Evolutionary conservation across 1,140 invertebrate species (phyloP), one percentile per base, ranked within the genome.

Genomic region (Neodiprion pinetum): DNA sequence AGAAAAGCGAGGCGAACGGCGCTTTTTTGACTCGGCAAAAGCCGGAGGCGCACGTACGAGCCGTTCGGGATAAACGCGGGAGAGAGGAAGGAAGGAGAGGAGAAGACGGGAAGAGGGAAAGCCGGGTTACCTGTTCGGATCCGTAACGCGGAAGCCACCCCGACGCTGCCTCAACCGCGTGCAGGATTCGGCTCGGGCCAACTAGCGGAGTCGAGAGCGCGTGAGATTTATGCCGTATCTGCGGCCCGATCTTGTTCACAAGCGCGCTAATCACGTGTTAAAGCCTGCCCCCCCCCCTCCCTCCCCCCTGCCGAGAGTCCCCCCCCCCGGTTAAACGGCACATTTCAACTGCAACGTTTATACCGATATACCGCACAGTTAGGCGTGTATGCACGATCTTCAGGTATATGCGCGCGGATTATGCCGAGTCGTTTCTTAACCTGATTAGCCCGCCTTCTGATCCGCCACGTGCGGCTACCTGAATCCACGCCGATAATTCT

Each of bases 261-360:
- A 80, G 80, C 74, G 69, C 78, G 78, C 75, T 80, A 80, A 83
- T 79, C 78, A 78, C 74, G 78, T 79, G 79, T 77, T 75, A 77
- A 81, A 78, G 73, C 71, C 48, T 61, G 71, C 67, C 71, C 70
- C 21, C 21, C 2, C n/a, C 10, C 17, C 17, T 14, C 50, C 50
- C 1, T 21, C 17, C 17, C 17, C 50, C 50, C 50, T 53, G 28
- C 28, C 28, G 28, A 40, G 28, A 40, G 28, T 3, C 4, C 28
- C 28, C 17, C 17, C 50, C 50, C n/a, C 53, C 53, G 53, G n/a
- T 61, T 61, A 61, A 61, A 9, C 53, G 53, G 53, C n/a, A 9
- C 53, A 14, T 61, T 61, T 61, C 53, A 61, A 61, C 28, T 40
- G 28, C 28, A 40, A 40, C 28, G 28, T 40, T 40, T 40, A 40